Evolutionary conservation across 2,888 invertebrate genomes (phyloP), one percentile per base, ranked within the genome.

Genomic region (Tetheella fluctuosa): DNA sequence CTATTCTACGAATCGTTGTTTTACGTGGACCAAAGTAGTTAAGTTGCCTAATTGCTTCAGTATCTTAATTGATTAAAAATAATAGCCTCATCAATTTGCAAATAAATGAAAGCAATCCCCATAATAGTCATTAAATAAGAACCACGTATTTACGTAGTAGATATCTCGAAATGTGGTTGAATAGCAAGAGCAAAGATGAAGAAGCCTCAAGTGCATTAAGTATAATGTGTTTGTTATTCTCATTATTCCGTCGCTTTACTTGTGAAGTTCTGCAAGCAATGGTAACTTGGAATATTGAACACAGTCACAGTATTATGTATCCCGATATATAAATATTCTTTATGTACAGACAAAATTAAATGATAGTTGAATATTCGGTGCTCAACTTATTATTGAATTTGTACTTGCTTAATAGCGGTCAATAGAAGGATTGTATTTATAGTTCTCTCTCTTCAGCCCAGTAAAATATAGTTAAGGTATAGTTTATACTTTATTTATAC

Each of bases 191-290:
- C 25, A 30, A 54, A 8, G 48, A n/a, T 17, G 54, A 20, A 34
- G 12, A 34, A 25, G 23, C 34, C 23, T 55, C 37, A n/a, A 34
- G 20, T 34, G 55, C 34, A 34, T 20, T 54, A 54, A 54, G 34
- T 34, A 55, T 37, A 55, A 55, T 55, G 55, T 55, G 37, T 55
- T 55, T 55, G 37, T 55, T 55, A 54, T 55, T 55, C 34, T 55
- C 55, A 34, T 55, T 23, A 23, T 20, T 48, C 48, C 8, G 20
- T 20, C 20, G 48, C n/a, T 10, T 48, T 34, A 34, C 55, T 55
- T 23, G 34, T 34, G 23, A 34, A 20, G 20, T 55, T 48, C 37
- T 55, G 55, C 34, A 23, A 34, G 23, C 55, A 55, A 55, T 55
- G 55, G 34, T 37, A 55, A 34, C 37, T 55, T 13, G 48, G 34